Evolutionary conservation across 2,888 invertebrate genomes (phyloP).

Genomic region (Serrognathus titanus): DNA sequence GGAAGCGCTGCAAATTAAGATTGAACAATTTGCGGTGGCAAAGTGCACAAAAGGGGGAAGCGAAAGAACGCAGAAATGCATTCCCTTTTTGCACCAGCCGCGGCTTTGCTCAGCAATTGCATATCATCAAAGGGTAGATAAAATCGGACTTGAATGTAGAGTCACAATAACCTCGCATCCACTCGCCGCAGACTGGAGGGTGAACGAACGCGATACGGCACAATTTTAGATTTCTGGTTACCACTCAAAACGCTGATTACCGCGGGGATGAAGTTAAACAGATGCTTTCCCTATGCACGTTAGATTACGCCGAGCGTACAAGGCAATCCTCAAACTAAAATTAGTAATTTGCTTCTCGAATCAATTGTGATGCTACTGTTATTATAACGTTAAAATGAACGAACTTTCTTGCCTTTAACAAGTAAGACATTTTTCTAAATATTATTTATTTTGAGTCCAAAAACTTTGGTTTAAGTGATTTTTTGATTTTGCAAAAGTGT

Average conservation of each 20-base stretch:
- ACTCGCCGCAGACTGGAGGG: constrained; percentile 10
- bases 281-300: constrained; percentile 12
- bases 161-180: constrained; percentile 16
- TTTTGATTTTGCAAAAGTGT: too few relatives aligned
- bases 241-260: constrained; percentile 4
- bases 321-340: too few relatives aligned
- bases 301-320: background rate
- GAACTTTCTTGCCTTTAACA: too few relatives aligned
- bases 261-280: constrained; percentile 9
- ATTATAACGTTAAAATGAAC: too few relatives aligned
- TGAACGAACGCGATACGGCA: constrained; percentile 20
- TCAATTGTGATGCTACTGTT: too few relatives aligned
- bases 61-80: constrained; percentile 5
- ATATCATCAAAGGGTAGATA: constrained; percentile 10
- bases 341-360: too few relatives aligned
- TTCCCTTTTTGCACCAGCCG: background rate
- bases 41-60: too few relatives aligned
- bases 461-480: too few relatives aligned
- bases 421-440: too few relatives aligned
- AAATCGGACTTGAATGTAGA: constrained; percentile 10
- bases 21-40: too few relatives aligned
- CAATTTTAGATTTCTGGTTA: constrained; percentile 17
- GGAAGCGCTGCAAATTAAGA: too few relatives aligned
- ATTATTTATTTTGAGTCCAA: too few relatives aligned
- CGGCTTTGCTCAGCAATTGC: constrained; percentile 10